Evolutionary conservation across 2,888 invertebrate genomes (phyloP).

Genomic region (Lampropteryx suffumata): DNA sequence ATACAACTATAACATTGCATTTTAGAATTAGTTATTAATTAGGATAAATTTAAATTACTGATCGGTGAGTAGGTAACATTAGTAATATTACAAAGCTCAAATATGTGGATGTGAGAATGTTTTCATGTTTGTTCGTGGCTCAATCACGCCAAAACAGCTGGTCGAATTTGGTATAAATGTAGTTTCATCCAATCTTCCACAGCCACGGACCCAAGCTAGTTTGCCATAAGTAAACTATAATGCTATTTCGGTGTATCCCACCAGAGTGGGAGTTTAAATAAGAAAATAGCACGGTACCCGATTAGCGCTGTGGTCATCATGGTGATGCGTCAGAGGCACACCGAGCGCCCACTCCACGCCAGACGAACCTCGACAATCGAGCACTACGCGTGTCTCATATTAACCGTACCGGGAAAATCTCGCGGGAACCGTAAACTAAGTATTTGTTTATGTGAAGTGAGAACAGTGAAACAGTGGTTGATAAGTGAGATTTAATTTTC

Average conservation of each 20-base stretch:
- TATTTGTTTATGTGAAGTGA: conserved; percentile 29
- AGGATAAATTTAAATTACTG: too few species aligned
- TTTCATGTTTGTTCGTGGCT: too few species aligned
- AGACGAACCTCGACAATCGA: conserved; percentile 44
- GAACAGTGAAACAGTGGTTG: conserved; percentile 12
- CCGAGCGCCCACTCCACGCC: conserved; percentile 19
- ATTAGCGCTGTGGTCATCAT: conserved; percentile 41
- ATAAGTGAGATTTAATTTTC: conserved; percentile 15
- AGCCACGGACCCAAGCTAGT: too few species aligned
- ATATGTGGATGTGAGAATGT: too few species aligned
- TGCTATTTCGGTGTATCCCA: conserved; percentile 13
- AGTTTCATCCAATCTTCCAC: too few species aligned
- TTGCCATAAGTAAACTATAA: not conserved
- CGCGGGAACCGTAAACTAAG: conserved; percentile 30
- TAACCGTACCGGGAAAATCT: conserved; percentile 10
- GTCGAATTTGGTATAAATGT: too few species aligned
- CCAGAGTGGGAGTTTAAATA: conserved; percentile 6
- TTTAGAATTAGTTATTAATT: too few species aligned
- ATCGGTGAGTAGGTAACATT: too few species aligned
- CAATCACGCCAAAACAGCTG: too few species aligned
- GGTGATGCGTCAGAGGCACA: conserved; percentile 38
- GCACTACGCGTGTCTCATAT: conserved; percentile 39
- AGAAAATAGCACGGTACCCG: conserved; percentile 23
- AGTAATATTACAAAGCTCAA: too few species aligned
- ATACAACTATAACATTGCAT: too few species aligned